Base-by-base conservation (phyloP, 2,888 invertebrate species). In the Syritta pipiens region DNA sequence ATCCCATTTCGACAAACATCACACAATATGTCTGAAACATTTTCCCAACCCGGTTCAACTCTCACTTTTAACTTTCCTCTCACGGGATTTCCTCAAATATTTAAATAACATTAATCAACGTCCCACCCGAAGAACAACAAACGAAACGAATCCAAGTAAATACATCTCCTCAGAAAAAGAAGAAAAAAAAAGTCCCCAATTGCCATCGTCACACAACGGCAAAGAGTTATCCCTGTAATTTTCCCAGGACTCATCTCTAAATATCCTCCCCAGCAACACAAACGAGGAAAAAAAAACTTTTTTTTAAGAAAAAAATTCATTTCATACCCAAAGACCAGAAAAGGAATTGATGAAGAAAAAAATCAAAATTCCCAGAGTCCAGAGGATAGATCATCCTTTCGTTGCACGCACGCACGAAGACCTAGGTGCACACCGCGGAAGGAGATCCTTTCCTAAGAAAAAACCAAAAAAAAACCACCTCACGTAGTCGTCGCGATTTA, bases 331-430 rank as follows among this genome's bases (percentile, higher is more conserved):
- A 72, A 72, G 67, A 62, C 51, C 3, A 10, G 6, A n/a, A n/a
- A n/a, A n/a, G n/a, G n/a, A n/a, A n/a, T n/a, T n/a, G 17, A 57
- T 32, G 37, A 32, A 19, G 42, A 71, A 79, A 72, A 71, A 76
- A 75, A 75, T 44, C 48, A 20, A 81, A 81, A 81, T 81, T 81
- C 81, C 75, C 81, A 81, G 62, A 75, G 81, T 74, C 74, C 79
- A 72, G 55, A 60, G 53, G 46, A 74, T 74, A 46, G 67, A 75
- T 72, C 74, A 81, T 81, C 59, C 75, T 81, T 65, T 63, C 57
- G 48, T 7, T 81, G 75, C 81, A 81, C 75, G 63, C 75, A 75
- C 68, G 55, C 40, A 81, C 72, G 67, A 26, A 57, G n/a, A 68
- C 63, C 53, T 75, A 59, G 68, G 79, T 79, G 79, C 79, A 79